Conservation (phyloP, 2,113 vertebrate genomes). For the Ceyx cyanopectus region DNA sequence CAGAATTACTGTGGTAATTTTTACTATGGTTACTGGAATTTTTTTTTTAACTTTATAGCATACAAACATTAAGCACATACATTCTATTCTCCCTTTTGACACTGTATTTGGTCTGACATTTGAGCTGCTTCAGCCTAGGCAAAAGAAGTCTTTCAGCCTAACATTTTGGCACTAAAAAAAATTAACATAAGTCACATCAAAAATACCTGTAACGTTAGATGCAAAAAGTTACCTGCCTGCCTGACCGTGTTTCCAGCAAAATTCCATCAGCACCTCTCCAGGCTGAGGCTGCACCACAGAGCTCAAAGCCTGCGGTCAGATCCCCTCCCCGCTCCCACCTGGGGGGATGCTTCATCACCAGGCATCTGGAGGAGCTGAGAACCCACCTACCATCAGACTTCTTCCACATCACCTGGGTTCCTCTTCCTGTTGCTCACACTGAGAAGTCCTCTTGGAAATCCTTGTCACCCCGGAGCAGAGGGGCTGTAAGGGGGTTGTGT, state of each 20-base stretch:
- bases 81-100: not conserved
- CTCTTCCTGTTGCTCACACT: not conserved
- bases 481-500: accelerated
- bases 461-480: not conserved
- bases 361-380: not conserved
- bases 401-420: not conserved
- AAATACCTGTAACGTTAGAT: not conserved
- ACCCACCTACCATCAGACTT: not conserved
- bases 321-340: not conserved
- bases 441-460: not conserved
- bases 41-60: not conserved
- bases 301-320: not conserved
- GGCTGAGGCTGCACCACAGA: not conserved
- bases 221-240: not conserved
- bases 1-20: conserved; percentile 19
- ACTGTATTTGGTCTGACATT: not conserved
- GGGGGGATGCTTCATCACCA: not conserved
- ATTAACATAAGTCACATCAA: not conserved
- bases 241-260: not conserved
- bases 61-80: not conserved
- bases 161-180: not conserved
- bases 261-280: not conserved
- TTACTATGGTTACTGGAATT: not conserved
- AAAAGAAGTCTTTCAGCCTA: not conserved
- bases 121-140: not conserved